Percentiles rank a stretch among this genome's conserved stretches.
These are phyloP conservation scores for Heptranchias perlo DNA, from an alignment of 2,113 vertebrate genomes.

Conservation along the genomic window DNA sequence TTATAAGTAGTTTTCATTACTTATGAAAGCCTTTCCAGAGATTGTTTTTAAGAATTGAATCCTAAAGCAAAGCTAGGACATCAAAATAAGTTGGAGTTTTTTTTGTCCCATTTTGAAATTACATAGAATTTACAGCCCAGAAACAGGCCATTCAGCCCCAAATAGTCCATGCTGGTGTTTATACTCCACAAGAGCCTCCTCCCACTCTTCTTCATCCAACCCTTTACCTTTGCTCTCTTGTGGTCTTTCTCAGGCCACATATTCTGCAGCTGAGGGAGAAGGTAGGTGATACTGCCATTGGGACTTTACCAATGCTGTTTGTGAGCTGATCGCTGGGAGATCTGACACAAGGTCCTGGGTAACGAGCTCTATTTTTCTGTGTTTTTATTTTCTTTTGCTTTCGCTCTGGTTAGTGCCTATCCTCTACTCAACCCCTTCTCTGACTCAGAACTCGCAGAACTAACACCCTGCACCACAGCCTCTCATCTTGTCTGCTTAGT, in stretches of 20 bases:
- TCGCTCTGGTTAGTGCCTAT: background rate
- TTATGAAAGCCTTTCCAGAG: background rate
- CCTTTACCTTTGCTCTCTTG: background rate
- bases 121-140: too few species aligned
- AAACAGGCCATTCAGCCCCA: too few species aligned
- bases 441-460: background rate
- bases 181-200: too few species aligned
- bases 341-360: background rate
- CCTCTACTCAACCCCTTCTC: background rate
- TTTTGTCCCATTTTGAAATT: background rate
- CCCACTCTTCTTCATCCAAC: too few species aligned
- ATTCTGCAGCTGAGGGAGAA: background rate
- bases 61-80: background rate
- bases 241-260: too few species aligned
- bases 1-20: background rate
- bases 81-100: background rate
- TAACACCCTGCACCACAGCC: background rate
- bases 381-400: background rate
- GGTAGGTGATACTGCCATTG: background rate
- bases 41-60: background rate
- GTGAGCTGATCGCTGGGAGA: background rate
- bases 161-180: too few species aligned
- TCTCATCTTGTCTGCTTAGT: background rate
- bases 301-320: background rate
- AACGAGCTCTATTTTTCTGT: background rate